These are phyloP conservation scores for Troides aeacus DNA, from an alignment of 2,888 invertebrate species.

Conservation along the genomic window DNA sequence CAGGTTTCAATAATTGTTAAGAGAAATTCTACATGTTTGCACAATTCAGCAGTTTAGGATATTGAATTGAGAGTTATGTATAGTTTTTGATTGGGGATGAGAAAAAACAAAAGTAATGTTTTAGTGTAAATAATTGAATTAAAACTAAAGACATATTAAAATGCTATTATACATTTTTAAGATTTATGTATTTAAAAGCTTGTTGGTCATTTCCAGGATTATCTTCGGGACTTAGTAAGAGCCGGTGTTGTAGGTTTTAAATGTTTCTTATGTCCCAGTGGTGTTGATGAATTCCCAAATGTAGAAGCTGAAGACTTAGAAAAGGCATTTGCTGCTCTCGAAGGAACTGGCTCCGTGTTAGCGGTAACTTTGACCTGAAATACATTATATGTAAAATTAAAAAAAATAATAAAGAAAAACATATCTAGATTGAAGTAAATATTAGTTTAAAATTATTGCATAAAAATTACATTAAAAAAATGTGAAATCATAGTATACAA, in stretches of 20 bases:
- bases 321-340: constrained; percentile 78
- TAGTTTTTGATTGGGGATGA: too few species aligned
- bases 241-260: constrained; percentile 88
- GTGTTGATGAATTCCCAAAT: constrained; percentile 84
- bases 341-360: constrained; percentile 81
- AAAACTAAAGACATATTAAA: too few species aligned
- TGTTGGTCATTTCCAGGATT: constrained; percentile 62
- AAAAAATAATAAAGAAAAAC: too few species aligned
- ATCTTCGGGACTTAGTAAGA: constrained; percentile 78
- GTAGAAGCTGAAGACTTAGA: constrained; percentile 79
- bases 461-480: too few species aligned
- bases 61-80: background rate
- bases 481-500: too few species aligned
- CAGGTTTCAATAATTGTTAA: background rate
- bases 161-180: too few species aligned
- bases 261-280: constrained; percentile 85
- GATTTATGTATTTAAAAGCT: background rate
- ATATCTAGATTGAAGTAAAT: too few species aligned
- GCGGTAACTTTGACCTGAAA: constrained; percentile 67
- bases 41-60: background rate
- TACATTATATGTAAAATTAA: background rate
- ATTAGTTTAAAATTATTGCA: too few species aligned
- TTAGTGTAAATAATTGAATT: too few species aligned
- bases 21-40: background rate
- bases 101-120: too few species aligned